Percentiles rank a stretch among this genome's conserved stretches.
Evolutionary conservation across 2,113 vertebrate genomes (phyloP).

Genomic region (Laticauda laticaudata): DNA sequence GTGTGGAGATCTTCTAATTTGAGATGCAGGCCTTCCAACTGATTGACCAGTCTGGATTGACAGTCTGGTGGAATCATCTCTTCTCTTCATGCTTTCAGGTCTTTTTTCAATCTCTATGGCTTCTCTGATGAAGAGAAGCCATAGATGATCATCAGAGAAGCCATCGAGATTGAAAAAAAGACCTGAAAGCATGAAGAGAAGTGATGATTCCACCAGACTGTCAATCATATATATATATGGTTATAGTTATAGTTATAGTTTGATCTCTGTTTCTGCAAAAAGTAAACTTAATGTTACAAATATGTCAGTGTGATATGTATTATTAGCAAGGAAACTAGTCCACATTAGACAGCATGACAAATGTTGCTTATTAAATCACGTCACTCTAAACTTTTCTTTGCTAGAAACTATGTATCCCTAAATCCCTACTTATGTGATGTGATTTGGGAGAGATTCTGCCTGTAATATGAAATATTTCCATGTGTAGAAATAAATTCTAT

Average conservation of each 20-base stretch:
- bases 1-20: too few species aligned
- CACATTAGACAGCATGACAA: slow-evolving; percentile 31
- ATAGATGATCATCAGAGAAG: too few species aligned
- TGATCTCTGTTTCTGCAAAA: slow-evolving; percentile 25
- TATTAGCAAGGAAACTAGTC: slow-evolving; percentile 46
- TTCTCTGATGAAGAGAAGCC: too few species aligned
- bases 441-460: background rate
- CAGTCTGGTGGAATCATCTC: too few species aligned
- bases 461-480: slow-evolving; percentile 58
- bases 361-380: slow-evolving; percentile 53
- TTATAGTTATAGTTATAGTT: background rate
- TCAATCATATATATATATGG: too few species aligned
- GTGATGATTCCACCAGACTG: too few species aligned
- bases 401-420: slow-evolving; percentile 59
- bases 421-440: slow-evolving; percentile 43
- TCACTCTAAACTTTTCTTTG: slow-evolving; percentile 56
- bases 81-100: too few species aligned
- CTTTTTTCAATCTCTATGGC: too few species aligned
- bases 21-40: too few species aligned
- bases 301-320: slow-evolving; percentile 13
- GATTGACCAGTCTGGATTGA: too few species aligned
- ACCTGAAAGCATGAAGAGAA: too few species aligned
- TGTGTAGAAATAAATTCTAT: slow-evolving; percentile 62
- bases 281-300: slow-evolving; percentile 47
- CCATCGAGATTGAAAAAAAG: too few species aligned